Evolutionary conservation across 2,113 vertebrate species (phyloP).

Genomic region (Tychaedon coryphoeus): DNA sequence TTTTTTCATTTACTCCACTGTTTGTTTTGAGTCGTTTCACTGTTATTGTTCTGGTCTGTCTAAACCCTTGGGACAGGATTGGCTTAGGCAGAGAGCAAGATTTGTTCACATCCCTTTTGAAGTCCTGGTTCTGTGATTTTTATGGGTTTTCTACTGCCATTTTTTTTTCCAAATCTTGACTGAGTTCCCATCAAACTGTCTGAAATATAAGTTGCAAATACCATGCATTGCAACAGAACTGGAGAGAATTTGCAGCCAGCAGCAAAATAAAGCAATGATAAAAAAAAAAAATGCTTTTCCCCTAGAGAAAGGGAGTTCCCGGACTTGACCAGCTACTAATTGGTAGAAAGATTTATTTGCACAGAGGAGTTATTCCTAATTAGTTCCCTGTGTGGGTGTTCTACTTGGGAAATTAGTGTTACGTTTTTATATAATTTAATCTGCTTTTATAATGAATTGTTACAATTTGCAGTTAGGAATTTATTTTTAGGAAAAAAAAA

Average conservation of each 20-base stretch:
- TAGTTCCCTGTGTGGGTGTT: conserved; percentile 39
- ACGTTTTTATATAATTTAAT: conserved; percentile 30
- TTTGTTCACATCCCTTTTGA: conserved; percentile 5
- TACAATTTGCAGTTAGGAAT: background rate
- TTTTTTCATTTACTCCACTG: conserved; percentile 15
- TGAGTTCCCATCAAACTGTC: background rate
- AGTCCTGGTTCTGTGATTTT: background rate
- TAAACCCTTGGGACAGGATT: conserved; percentile 20
- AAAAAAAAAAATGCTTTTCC: background rate
- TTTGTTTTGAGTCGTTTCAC: conserved; percentile 4
- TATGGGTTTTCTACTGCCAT: background rate
- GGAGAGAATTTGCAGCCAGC: background rate
- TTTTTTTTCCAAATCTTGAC: background rate
- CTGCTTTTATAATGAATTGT: background rate
- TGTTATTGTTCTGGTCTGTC: conserved; percentile 12
- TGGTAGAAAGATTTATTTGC: conserved; percentile 41
- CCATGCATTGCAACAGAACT: background rate
- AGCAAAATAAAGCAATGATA: background rate
- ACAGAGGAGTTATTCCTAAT: conserved; percentile 32
- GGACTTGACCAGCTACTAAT: conserved; percentile 36
- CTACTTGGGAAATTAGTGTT: conserved; percentile 38
- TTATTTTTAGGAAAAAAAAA: background rate
- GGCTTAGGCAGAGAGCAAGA: background rate
- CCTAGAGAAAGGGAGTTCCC: conserved; percentile 25
- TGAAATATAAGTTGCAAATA: background rate